A percentile compares a stretch with the other conserved stretches of the same genome.
These are phyloP conservation scores for Anniella stebbinsi DNA, from an alignment of 2,797 vertebrate species.

Conservation along the genomic window DNA sequence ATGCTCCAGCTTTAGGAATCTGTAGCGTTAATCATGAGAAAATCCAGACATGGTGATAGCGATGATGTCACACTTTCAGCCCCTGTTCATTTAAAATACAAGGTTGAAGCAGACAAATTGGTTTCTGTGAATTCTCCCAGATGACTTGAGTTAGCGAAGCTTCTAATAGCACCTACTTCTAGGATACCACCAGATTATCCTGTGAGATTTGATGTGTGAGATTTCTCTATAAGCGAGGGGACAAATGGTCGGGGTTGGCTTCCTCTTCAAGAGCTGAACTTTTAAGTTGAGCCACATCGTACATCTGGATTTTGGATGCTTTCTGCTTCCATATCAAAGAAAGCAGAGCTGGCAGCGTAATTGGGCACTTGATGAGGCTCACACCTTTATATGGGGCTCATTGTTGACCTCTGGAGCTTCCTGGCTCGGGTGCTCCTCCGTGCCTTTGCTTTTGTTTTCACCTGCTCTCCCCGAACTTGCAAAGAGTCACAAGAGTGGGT, in stretches of 20 bases:
- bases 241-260: neutral
- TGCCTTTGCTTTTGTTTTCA: no score
- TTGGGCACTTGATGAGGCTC: neutral
- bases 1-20: conserved; percentile 36
- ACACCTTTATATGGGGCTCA: no score
- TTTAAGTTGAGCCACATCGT: neutral
- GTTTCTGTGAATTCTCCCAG: neutral
- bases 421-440: neutral
- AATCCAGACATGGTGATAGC: conserved; percentile 24
- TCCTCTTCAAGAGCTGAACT: neutral
- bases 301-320: neutral
- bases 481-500: no score
- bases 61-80: conserved; percentile 29
- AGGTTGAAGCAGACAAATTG: neutral
- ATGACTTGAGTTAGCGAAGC: neutral
- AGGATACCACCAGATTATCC: neutral
- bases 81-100: neutral
- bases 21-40: conserved; percentile 35
- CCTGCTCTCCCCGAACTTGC: neutral
- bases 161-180: conserved; percentile 25
- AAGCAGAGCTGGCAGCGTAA: neutral
- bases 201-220: neutral
- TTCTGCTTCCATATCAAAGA: neutral
- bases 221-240: neutral
- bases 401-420: neutral